These are phyloP conservation scores for Calliphora vomitoria DNA, from an alignment of 2,888 invertebrate species.

Conservation along the genomic window DNA sequence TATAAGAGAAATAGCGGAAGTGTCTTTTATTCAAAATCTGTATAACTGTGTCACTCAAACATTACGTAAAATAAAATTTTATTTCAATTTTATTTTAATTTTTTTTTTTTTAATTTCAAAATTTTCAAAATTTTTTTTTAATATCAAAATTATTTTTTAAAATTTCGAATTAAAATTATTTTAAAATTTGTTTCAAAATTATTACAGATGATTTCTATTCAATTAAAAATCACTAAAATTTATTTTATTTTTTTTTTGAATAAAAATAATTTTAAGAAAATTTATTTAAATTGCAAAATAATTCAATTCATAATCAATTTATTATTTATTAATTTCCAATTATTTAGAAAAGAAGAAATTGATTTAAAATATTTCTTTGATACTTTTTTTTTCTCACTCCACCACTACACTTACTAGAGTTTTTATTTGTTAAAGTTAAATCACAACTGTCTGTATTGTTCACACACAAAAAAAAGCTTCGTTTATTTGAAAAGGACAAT, in stretches of 20 bases:
- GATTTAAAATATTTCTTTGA: neutral
- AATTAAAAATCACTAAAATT: conserved; percentile 1
- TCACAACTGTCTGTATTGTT: conserved; percentile 47
- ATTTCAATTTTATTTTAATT: neutral
- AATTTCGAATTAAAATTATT: too few relatives aligned
- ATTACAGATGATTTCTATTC: conserved; percentile 2
- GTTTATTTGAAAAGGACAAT: conserved; percentile 68
- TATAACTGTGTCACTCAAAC: conserved; percentile 56
- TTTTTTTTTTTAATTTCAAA: conserved; percentile 2
- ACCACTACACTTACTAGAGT: conserved; percentile 62
- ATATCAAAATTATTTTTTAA: conserved; percentile 4
- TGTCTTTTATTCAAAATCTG: conserved; percentile 11
- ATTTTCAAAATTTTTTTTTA: neutral
- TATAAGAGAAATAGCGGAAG: conserved; percentile 20
- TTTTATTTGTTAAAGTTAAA: conserved; percentile 42
- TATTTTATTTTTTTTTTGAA: conserved; percentile 5
- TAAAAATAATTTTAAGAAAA: too few relatives aligned
- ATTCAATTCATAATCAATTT: neutral
- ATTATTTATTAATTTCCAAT: conserved; percentile 3
- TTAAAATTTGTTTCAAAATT: too few relatives aligned
- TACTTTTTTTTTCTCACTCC: neutral
- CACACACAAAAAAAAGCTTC: conserved; percentile 58
- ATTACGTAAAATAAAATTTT: conserved; percentile 52
- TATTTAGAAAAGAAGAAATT: conserved; percentile 1
- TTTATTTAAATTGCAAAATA: neutral